Percentiles rank a stretch among this genome's conserved stretches.
Evolutionary conservation across 2,888 invertebrate genomes (phyloP).

Genomic region (Oligia fasciuncula): DNA sequence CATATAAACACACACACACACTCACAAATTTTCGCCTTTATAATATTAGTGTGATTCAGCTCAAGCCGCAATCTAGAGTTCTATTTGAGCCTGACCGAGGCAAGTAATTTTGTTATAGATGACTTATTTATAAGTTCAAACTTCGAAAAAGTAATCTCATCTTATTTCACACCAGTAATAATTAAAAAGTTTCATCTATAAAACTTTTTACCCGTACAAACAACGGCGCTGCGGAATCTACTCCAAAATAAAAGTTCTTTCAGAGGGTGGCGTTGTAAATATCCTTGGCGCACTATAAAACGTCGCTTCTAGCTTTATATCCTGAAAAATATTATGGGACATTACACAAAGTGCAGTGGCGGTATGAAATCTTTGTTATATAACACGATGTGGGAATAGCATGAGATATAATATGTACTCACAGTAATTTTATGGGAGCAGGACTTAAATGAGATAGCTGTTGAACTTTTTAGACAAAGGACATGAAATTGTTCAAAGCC

Average conservation of each 20-base stretch:
- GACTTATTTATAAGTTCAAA: constrained; percentile 10
- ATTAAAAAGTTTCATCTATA: constrained; percentile 25
- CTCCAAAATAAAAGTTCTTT: constrained; percentile 37
- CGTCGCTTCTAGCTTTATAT: constrained; percentile 52
- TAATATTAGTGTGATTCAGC: constrained; percentile 5
- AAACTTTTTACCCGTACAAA: constrained; percentile 36
- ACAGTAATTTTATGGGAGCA: constrained; percentile 43
- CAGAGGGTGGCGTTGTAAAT: constrained; percentile 44
- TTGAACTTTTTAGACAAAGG: constrained; percentile 42
- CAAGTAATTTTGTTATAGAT: not conserved
- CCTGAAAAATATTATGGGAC: constrained; percentile 64
- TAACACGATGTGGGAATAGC: constrained; percentile 33
- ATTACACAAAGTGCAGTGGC: constrained; percentile 65
- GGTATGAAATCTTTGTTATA: constrained; percentile 61
- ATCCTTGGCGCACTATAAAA: constrained; percentile 59
- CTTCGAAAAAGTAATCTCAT: constrained; percentile 23
- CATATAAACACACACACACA: no score
- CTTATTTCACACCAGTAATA: constrained; percentile 20
- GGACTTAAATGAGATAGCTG: constrained; percentile 44
- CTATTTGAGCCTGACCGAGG: not conserved
- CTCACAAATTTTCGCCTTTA: no score
- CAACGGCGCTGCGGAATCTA: constrained; percentile 19
- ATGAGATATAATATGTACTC: constrained; percentile 47
- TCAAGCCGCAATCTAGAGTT: constrained; percentile 8
- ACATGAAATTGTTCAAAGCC: not conserved